Base-by-base conservation (phyloP, 92 coral and sea anemone species). In the Epizoanthus scotinus region DNA sequence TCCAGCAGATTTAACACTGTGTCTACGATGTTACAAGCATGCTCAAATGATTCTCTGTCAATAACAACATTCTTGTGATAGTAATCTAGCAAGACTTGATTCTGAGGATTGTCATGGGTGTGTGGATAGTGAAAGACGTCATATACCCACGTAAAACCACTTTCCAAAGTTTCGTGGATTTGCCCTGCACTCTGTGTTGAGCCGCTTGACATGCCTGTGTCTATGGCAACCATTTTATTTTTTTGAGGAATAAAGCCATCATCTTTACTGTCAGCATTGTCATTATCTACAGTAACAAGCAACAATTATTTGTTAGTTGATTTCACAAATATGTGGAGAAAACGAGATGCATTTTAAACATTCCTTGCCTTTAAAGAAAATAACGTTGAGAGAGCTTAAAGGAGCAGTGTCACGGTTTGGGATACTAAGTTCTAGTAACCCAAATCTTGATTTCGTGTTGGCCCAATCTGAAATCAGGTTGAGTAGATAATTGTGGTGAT, bases 101-200 rank as follows among this genome's bases (percentile, higher is more conserved):
- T 64, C 38, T 64, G 14, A 7, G 70, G 70, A 64, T 64, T 29
- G 12, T 25, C 14, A n/a, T 14, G 19, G 36, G 44, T 64, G 15
- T 64, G 70, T 64, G 70, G 70, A 29, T 64, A 64, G 20, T 64
- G 20, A 29, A 64, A 64, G n/a, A n/a, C n/a, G 70, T 64, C 70
- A 64, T 64, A 64, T 10, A 64, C 21, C 70, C 70, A 64, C n/a
- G 70, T 28, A 2, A 13, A 5, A n/a, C 6, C 17, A 20, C 15
- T 64, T 64, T 19, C 22, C 28, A 29, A 38, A 10, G 15, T 25
- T 15, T 64, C 70, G n/a, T 20, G 40, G 21, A 15, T 64, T 9
- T 18, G 7, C 18, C 13, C 31, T 62, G 67, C 52, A 0, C 52
- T 47, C 12, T 62, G 38, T 26, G 0, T 29, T 2, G 38, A 29